These are phyloP conservation scores for Troides aeacus DNA, from an alignment of 2,888 invertebrate genomes.

Conservation along the genomic window DNA sequence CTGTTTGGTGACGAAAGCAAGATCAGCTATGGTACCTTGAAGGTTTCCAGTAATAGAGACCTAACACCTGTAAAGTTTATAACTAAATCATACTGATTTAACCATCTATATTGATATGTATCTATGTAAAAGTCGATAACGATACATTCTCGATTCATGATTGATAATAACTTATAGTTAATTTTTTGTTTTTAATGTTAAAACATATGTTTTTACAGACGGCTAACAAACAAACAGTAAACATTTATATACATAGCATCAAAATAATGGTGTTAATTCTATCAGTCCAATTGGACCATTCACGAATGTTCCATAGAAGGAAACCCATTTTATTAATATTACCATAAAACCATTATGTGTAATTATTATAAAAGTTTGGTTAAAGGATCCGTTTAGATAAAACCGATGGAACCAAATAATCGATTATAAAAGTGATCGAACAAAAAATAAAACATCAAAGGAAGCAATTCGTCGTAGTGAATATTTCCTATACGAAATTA, in stretches of 20 bases:
- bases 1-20: too few relatives aligned
- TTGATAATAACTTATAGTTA: too few relatives aligned
- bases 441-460: slow-evolving; percentile 37
- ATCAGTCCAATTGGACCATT: slow-evolving; percentile 39
- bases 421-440: slow-evolving; percentile 40
- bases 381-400: slow-evolving; percentile 43
- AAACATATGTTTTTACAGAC: too few relatives aligned
- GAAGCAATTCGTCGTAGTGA: slow-evolving; percentile 43
- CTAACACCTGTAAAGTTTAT: too few relatives aligned
- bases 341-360: slow-evolving; percentile 44
- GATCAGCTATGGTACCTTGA: too few relatives aligned
- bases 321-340: slow-evolving; percentile 38
- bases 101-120: too few relatives aligned
- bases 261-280: slow-evolving; percentile 31
- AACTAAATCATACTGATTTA: too few relatives aligned
- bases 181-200: too few relatives aligned
- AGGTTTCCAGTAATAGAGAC: too few relatives aligned
- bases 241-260: not conserved
- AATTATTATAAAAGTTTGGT: slow-evolving; percentile 40
- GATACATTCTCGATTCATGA: too few relatives aligned
- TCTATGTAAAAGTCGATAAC: too few relatives aligned
- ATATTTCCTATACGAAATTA: slow-evolving; percentile 47
- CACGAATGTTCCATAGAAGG: slow-evolving; percentile 42
- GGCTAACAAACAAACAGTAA: not conserved
- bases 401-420: slow-evolving; percentile 49